These are phyloP conservation scores for Cerceris rybyensis DNA, from an alignment of 2,888 invertebrate genomes.

Conservation along the genomic window DNA sequence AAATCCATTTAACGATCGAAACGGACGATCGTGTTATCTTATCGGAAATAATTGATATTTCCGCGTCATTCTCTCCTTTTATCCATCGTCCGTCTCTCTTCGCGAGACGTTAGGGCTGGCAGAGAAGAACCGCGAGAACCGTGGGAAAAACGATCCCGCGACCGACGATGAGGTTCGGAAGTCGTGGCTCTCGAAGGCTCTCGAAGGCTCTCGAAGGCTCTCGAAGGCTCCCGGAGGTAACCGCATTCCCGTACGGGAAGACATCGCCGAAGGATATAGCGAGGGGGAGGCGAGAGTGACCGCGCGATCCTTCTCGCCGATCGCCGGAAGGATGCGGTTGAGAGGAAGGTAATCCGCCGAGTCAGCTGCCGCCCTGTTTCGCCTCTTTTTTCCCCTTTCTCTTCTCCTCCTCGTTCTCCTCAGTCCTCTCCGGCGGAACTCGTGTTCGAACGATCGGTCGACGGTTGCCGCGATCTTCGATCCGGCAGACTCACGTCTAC, in stretches of 20 bases:
- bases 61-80: no score
- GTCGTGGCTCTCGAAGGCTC: not conserved
- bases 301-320: slow-evolving; percentile 55
- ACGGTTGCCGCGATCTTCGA: no score
- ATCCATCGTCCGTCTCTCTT: no score
- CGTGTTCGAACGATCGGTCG: no score
- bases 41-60: no score
- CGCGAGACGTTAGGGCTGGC: no score
- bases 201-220: not conserved
- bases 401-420: no score
- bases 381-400: no score
- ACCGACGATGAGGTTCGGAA: slow-evolving; percentile 53
- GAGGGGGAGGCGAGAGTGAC: not conserved
- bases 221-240: not conserved
- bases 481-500: not conserved
- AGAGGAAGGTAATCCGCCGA: slow-evolving; percentile 62
- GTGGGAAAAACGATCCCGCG: slow-evolving; percentile 76
- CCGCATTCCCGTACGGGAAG: not conserved
- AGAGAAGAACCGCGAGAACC: slow-evolving; percentile 74
- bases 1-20: no score
- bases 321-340: slow-evolving; percentile 79
- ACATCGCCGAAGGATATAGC: not conserved
- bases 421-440: no score
- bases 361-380: no score
- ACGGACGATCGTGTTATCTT: no score